Conservation (phyloP, 2,888 invertebrate genomes). For the Arrhopalites spinosus region DNA sequence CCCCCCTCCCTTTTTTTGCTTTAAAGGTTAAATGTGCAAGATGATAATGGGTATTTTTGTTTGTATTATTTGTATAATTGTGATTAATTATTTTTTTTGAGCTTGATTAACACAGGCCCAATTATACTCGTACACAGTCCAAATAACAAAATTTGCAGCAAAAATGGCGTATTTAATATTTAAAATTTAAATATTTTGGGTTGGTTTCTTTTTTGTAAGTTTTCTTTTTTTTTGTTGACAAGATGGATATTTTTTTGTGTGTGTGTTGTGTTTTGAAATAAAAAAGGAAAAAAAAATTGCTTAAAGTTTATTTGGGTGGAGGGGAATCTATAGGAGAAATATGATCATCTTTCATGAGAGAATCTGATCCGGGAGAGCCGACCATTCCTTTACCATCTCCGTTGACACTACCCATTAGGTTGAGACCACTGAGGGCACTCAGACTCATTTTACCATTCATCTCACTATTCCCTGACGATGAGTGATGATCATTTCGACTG, state of each 20-base stretch:
- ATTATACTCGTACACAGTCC: too few relatives aligned
- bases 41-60: too few relatives aligned
- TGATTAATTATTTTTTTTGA: too few relatives aligned
- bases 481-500: constrained; percentile 37
- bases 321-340: constrained; percentile 56
- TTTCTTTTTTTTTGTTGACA: neutral
- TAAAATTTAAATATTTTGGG: neutral
- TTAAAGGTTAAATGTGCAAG: too few relatives aligned
- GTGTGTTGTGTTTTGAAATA: neutral
- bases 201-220: neutral
- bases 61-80: too few relatives aligned
- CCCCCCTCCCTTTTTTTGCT: too few relatives aligned
- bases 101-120: too few relatives aligned
- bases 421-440: constrained; percentile 42
- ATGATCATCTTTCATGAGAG: constrained; percentile 54
- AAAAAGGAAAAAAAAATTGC: neutral
- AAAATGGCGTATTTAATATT: too few relatives aligned
- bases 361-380: constrained; percentile 53
- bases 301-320: constrained; percentile 48
- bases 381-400: constrained; percentile 37
- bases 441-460: constrained; percentile 51
- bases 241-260: constrained; percentile 1
- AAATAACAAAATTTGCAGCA: too few relatives aligned
- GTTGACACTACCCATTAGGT: constrained; percentile 40
- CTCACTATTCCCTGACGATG: constrained; percentile 23